phyloP scores from a whole-genome alignment of 2,888 invertebrate genomes.

The Oscheius myriophilus region DNA sequence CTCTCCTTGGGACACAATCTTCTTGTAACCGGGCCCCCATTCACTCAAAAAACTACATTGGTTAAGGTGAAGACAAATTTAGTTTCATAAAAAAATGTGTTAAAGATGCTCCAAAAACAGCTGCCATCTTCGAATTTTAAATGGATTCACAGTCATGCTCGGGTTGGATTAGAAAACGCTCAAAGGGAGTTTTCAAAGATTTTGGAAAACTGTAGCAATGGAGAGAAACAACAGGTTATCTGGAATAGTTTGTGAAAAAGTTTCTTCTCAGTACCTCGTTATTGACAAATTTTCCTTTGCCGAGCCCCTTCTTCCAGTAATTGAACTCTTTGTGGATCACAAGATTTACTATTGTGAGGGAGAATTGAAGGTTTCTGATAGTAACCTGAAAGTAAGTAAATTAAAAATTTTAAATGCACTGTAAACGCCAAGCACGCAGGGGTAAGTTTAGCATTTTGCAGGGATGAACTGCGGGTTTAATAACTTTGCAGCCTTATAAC shows the following conservation, averaged over 20 bases:
- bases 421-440: too few species aligned
- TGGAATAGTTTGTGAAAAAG: too few species aligned
- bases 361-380: slow-evolving; percentile 38
- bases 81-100: slow-evolving; percentile 8
- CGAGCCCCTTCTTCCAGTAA: slow-evolving; percentile 55
- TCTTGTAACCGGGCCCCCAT: slow-evolving; percentile 54
- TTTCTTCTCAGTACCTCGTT: slow-evolving; percentile 43
- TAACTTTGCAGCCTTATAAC: too few species aligned
- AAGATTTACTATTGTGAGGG: slow-evolving; percentile 43
- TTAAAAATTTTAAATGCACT: not conserved
- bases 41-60: slow-evolving; percentile 57
- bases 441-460: too few species aligned
- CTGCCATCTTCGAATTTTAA: slow-evolving; percentile 1
- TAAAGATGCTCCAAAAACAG: slow-evolving; percentile 14
- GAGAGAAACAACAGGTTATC: too few species aligned
- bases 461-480: too few species aligned
- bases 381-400: slow-evolving; percentile 37
- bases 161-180: slow-evolving; percentile 51
- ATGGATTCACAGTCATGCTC: slow-evolving; percentile 51
- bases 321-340: slow-evolving; percentile 62
- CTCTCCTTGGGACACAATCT: slow-evolving; percentile 48
- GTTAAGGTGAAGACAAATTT: slow-evolving; percentile 56
- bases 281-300: slow-evolving; percentile 52
- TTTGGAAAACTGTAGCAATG: slow-evolving; percentile 25
- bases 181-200: slow-evolving; percentile 51